Evolutionary conservation across 2,888 invertebrate species (phyloP).

Genomic region (Laothoe populi): DNA sequence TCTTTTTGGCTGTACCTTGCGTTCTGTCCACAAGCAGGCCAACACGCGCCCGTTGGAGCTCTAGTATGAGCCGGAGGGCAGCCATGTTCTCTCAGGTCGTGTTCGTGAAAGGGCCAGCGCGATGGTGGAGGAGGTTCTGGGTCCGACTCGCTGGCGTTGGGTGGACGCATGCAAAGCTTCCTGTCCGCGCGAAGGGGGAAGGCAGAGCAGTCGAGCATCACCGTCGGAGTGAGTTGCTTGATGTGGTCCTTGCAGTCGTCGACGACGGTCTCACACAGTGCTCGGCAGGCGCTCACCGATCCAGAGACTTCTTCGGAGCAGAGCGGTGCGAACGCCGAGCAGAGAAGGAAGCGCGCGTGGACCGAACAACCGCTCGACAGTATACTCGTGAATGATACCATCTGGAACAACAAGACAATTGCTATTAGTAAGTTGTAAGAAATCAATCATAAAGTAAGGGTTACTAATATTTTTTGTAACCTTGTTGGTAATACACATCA

Average conservation of each 20-base stretch:
- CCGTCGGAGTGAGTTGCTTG: conserved; percentile 89
- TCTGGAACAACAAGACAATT: conserved; percentile 83
- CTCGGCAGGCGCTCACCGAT: conserved; percentile 93
- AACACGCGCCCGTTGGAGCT: conserved; percentile 84
- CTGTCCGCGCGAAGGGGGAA: conserved; percentile 90
- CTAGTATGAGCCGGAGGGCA: conserved; percentile 87
- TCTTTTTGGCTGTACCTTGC: conserved; percentile 88
- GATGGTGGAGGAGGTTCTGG: conserved; percentile 72
- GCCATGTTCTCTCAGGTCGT: conserved; percentile 65
- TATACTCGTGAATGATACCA: conserved; percentile 88
- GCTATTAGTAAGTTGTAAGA: conserved; percentile 9
- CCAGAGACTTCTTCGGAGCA: conserved; percentile 94
- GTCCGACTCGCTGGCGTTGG: conserved; percentile 73
- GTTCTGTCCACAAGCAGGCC: conserved; percentile 88
- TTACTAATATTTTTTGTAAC: neutral
- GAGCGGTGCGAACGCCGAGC: conserved; percentile 95
- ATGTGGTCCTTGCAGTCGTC: conserved; percentile 90
- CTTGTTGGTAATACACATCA: neutral
- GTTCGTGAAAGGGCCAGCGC: conserved; percentile 74
- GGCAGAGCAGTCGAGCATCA: conserved; percentile 89
- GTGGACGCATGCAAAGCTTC: conserved; percentile 91
- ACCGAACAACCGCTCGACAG: conserved; percentile 92
- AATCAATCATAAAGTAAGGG: neutral
- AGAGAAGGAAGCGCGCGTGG: conserved; percentile 93
- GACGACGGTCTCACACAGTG: conserved; percentile 92